Evolutionary conservation across 2,113 vertebrate species (phyloP).

Genomic region (Corythoichthys intestinalis): DNA sequence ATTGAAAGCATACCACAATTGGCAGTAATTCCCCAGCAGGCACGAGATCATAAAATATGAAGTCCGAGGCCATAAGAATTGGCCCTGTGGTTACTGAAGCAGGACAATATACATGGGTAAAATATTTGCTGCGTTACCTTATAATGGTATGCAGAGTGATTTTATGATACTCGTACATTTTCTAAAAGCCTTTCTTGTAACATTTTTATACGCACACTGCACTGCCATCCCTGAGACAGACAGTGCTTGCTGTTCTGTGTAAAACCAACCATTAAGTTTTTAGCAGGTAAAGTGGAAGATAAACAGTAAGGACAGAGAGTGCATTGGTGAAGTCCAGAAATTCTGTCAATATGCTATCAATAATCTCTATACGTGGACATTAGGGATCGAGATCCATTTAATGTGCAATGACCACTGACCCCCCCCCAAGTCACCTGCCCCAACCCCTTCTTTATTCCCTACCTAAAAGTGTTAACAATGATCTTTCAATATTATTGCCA

Average conservation of each 20-base stretch:
- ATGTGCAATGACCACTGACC: too few relatives aligned
- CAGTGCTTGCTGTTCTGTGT: slow-evolving; percentile 33
- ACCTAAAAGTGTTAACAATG: background rate
- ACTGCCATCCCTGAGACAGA: slow-evolving; percentile 30
- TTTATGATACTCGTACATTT: slow-evolving; percentile 56
- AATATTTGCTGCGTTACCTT: slow-evolving; percentile 50
- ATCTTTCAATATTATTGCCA: too few relatives aligned
- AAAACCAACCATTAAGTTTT: slow-evolving; percentile 54
- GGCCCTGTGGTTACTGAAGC: slow-evolving; percentile 34
- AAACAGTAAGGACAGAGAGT: background rate
- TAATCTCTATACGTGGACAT: background rate
- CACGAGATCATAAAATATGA: slow-evolving; percentile 39
- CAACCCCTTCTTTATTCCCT: background rate
- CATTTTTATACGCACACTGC: slow-evolving; percentile 56
- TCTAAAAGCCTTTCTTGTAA: slow-evolving; percentile 56
- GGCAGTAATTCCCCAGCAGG: slow-evolving; percentile 36
- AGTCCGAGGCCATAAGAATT: slow-evolving; percentile 32
- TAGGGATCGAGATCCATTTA: background rate
- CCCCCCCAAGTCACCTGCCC: too few relatives aligned
- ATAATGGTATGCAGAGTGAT: slow-evolving; percentile 48
- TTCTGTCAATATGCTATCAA: background rate
- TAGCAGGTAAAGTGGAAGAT: slow-evolving; percentile 22
- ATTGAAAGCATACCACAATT: slow-evolving; percentile 13
- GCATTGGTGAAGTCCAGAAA: background rate
- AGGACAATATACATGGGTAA: slow-evolving; percentile 53